Evolutionary conservation across 2,888 invertebrate genomes (phyloP).

Genomic region (Eubasilissa splendida): DNA sequence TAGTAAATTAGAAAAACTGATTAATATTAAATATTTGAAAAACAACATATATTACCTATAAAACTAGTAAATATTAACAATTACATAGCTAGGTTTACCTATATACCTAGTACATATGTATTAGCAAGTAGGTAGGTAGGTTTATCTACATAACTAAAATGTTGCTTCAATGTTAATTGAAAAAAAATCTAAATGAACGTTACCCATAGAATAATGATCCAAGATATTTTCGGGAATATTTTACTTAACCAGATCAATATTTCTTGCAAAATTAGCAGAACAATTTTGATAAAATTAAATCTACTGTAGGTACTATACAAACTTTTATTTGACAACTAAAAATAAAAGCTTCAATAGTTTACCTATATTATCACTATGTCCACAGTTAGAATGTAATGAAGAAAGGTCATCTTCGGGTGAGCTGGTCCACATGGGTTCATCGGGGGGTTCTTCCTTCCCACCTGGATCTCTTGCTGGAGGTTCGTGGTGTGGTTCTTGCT

Average conservation of each 20-base stretch:
- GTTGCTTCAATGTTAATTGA: too few relatives aligned
- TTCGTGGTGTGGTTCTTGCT: constrained; percentile 63
- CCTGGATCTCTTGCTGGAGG: constrained; percentile 69
- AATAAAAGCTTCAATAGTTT: constrained; percentile 58
- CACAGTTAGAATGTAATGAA: constrained; percentile 72
- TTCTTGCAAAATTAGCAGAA: background rate
- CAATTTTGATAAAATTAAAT: constrained; percentile 51
- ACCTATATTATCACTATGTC: constrained; percentile 74
- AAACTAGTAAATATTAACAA: too few relatives aligned
- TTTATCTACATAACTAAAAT: too few relatives aligned
- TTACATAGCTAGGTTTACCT: too few relatives aligned
- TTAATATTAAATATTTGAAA: too few relatives aligned
- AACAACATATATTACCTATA: too few relatives aligned
- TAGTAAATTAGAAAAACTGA: too few relatives aligned
- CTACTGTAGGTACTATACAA: too few relatives aligned
- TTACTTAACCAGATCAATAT: background rate
- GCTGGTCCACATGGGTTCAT: constrained; percentile 71
- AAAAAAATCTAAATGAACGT: background rate
- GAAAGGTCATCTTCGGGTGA: constrained; percentile 75
- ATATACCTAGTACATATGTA: too few relatives aligned
- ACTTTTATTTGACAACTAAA: too few relatives aligned
- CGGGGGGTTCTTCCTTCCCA: constrained; percentile 73
- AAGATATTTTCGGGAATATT: background rate
- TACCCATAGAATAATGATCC: background rate
- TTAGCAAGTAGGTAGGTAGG: too few relatives aligned